Base-by-base conservation (phyloP, 2,113 vertebrate genomes). In the Chloropsis hardwickii region DNA sequence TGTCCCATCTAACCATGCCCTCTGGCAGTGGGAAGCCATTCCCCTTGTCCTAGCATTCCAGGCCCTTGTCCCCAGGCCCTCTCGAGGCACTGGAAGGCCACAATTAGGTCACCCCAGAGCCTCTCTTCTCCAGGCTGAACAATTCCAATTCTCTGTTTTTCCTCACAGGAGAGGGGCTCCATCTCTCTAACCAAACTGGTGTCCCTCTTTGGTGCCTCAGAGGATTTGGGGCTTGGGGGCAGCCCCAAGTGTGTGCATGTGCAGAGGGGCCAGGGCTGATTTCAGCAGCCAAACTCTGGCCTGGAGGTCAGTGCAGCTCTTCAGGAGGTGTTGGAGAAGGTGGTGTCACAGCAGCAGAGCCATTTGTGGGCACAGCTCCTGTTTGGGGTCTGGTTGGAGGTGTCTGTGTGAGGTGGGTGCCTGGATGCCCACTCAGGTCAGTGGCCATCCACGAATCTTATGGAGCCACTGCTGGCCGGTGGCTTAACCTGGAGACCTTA, bases 361-460 rank as follows among this genome's bases (percentile, higher is more conserved):
- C 44, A 29, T 6, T 20, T 2, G 4, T 40, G 86, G 66, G 35
- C 56, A 54, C 22, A n/a, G 66, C 16, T 6, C 24, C 18, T 13
- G 14, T 44, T 3, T 60, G 39, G 35, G 9, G 48, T 19, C 19
- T 24, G 60, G 6, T 0, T 60, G 54, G n/a, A 81, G 48, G 40
- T 50, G 44, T 19, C 28, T n/a, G 44, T 33, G 54, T 9, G 54
- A 71, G 7, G 12, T 11, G 45, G 31, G 29, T 39, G 27, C 45
- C 69, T 50, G 33, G 19, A 22, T 17, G 25, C 21, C 35, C 42
- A 2, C 42, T 23, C 25, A 5, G 20, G 31, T 70, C 61, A 40
- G 6, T 4, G 53, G 24, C 2, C 7, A 61, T 35, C 65, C 40
- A 5, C 0, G 11, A 3, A 33, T n/a, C 25, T 27, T 4, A 14